Percentiles rank a stretch among this genome's conserved stretches.
Evolutionary conservation across 1,140 invertebrate species (phyloP).

Genomic region (Aleiodes sp.): DNA sequence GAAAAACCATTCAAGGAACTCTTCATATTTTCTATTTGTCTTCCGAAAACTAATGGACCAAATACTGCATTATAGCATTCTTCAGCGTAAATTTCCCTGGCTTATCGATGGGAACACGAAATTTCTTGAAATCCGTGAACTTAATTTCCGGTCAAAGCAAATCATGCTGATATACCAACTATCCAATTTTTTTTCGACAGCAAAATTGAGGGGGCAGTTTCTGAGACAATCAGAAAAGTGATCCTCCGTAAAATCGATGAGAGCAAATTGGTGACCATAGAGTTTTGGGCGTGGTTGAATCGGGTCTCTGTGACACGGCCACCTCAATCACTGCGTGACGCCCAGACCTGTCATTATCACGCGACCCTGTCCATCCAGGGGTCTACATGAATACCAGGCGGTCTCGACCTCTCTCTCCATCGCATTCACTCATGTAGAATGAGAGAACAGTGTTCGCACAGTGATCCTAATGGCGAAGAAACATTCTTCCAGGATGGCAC

Average conservation of each 20-base stretch:
- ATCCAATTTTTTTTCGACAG: too few species aligned
- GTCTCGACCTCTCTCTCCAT: slow-evolving; percentile 22
- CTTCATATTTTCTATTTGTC: too few species aligned
- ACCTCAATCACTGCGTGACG: slow-evolving; percentile 60
- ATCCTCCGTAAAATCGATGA: neutral
- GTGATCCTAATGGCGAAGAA: slow-evolving; percentile 9
- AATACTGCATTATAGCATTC: too few species aligned
- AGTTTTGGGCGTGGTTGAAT: slow-evolving; percentile 55
- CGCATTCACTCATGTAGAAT: neutral
- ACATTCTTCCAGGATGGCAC: neutral
- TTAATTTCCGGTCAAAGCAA: too few species aligned
- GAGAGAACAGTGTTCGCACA: neutral
- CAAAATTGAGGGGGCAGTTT: slow-evolving; percentile 34
- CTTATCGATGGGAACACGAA: too few species aligned
- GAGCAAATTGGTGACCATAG: slow-evolving; percentile 44
- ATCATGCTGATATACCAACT: too few species aligned
- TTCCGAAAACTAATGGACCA: too few species aligned
- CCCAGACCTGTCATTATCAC: slow-evolving; percentile 65
- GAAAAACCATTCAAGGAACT: too few species aligned
- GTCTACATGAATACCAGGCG: slow-evolving; percentile 44
- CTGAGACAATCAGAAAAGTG: neutral
- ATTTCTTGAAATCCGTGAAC: too few species aligned
- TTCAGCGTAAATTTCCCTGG: too few species aligned
- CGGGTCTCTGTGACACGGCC: slow-evolving; percentile 57
- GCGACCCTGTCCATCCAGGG: slow-evolving; percentile 52